Evolutionary conservation across 2,113 vertebrate species (phyloP).

Genomic region (Podarcis raffonei): DNA sequence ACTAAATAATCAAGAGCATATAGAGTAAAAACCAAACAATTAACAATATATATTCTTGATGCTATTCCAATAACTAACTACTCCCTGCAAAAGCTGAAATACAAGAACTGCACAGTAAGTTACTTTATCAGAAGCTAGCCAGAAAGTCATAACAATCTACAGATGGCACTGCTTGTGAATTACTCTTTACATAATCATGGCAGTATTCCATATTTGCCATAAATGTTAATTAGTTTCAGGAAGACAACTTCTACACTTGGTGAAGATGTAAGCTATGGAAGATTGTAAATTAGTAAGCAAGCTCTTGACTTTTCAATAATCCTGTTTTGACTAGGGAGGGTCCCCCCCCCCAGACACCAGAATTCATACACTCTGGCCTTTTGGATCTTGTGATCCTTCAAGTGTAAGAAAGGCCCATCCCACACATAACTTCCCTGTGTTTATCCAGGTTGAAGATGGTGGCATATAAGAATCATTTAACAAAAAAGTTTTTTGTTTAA

Average conservation of each 20-base stretch:
- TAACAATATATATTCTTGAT: slow-evolving; percentile 4
- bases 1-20: background rate
- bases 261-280: slow-evolving; percentile 52
- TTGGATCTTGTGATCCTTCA: background rate
- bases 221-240: slow-evolving; percentile 70
- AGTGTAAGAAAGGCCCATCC: background rate
- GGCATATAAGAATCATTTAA: no score
- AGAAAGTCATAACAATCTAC: slow-evolving; percentile 50
- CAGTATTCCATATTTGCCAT: slow-evolving; percentile 55
- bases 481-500: no score
- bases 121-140: slow-evolving; percentile 32
- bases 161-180: slow-evolving; percentile 66
- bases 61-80: slow-evolving; percentile 19
- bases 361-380: background rate
- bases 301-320: slow-evolving; percentile 8
- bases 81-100: background rate
- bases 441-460: no score
- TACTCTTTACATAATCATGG: slow-evolving; percentile 60
- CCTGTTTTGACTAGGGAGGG: background rate
- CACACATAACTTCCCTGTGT: background rate
- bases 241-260: slow-evolving; percentile 53
- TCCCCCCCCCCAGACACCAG: background rate
- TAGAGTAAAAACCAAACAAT: background rate
- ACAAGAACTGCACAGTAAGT: slow-evolving; percentile 34
- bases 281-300: slow-evolving; percentile 38